phyloP scores from a whole-genome alignment of 1,140 invertebrate species.

The Melanaphis sacchari region DNA sequence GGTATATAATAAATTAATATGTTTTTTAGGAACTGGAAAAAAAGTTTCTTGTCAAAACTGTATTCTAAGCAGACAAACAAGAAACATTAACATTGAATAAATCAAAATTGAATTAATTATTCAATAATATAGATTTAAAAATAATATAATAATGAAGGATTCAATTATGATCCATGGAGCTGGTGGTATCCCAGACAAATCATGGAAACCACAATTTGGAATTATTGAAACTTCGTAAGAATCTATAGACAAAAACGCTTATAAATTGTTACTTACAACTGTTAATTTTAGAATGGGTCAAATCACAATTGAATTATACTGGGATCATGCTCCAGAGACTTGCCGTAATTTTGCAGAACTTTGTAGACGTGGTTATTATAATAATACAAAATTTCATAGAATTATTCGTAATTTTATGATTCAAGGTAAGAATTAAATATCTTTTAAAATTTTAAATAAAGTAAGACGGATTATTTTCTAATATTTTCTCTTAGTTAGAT shows the following conservation, averaged over 20 bases:
- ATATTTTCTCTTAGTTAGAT: neutral
- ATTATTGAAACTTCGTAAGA: constrained; percentile 81
- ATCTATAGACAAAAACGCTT: constrained; percentile 56
- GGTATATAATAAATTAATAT: neutral
- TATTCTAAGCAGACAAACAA: neutral
- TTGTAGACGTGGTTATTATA: constrained; percentile 90
- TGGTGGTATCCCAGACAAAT: constrained; percentile 76
- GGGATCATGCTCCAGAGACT: constrained; percentile 95
- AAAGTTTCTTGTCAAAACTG: neutral
- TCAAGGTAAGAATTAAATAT: constrained; percentile 70
- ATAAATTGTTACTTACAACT: neutral
- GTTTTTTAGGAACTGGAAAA: neutral
- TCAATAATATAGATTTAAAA: neutral
- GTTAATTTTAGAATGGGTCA: constrained; percentile 85
- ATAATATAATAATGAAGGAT: constrained; percentile 39
- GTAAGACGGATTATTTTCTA: neutral
- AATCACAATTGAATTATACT: constrained; percentile 91
- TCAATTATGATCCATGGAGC: constrained; percentile 48
- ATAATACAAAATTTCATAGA: constrained; percentile 94
- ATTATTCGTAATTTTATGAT: constrained; percentile 98
- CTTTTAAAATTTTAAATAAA: neutral
- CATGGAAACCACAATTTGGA: constrained; percentile 85
- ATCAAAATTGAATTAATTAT: neutral
- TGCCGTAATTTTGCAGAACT: constrained; percentile 97
- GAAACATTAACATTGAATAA: neutral